Conservation (phyloP, 2,888 invertebrate genomes). For the Stictocephala bisonia region DNA sequence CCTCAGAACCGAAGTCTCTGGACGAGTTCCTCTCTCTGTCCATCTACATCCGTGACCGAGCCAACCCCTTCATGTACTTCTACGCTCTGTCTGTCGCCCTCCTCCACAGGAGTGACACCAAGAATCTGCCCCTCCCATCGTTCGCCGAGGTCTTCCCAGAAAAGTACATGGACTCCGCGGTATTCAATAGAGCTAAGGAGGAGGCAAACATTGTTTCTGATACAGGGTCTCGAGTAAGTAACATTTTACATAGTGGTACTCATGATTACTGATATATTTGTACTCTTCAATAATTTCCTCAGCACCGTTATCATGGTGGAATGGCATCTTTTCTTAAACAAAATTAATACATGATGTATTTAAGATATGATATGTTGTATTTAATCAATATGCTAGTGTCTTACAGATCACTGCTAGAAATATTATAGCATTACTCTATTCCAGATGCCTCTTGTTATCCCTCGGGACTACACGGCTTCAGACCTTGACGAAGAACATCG, state of each 20-base stretch:
- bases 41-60: conserved; percentile 76
- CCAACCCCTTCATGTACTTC: conserved; percentile 85
- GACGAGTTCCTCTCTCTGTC: conserved; percentile 79
- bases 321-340: too few relatives aligned
- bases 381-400: too few relatives aligned
- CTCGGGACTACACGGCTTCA: conserved; percentile 79
- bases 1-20: conserved; percentile 76
- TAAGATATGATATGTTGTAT: too few relatives aligned
- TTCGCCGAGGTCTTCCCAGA: conserved; percentile 84
- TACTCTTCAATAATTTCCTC: too few relatives aligned
- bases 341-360: too few relatives aligned
- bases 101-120: conserved; percentile 78
- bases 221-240: conserved; percentile 71
- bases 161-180: conserved; percentile 81
- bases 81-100: conserved; percentile 82
- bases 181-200: conserved; percentile 77
- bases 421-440: too few relatives aligned
- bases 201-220: conserved; percentile 72
- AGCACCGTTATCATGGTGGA: too few relatives aligned
- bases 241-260: too few relatives aligned
- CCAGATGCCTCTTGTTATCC: conserved; percentile 76
- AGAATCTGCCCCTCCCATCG: conserved; percentile 76
- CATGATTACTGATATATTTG: too few relatives aligned
- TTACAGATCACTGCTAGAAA: too few relatives aligned
- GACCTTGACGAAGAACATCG: conserved; percentile 81